Conservation (phyloP, 2,797 vertebrate species). For the Micrastur ruficollis region DNA sequence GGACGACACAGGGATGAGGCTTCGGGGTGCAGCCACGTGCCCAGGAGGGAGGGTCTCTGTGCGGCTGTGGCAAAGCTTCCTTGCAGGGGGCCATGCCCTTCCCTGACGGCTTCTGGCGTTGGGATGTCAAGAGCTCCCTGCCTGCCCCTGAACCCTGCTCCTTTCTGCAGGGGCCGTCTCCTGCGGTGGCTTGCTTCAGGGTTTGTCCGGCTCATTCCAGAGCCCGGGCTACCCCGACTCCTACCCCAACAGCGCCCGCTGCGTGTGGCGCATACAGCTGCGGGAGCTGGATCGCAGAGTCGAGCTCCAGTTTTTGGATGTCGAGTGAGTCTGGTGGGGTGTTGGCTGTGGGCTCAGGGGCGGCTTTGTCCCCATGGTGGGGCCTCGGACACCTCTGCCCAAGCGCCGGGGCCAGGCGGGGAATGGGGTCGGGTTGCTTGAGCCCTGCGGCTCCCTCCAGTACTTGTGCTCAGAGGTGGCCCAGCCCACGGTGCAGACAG, state of each 20-base stretch:
- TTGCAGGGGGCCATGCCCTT: background rate
- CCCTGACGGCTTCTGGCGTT: fast-evolving
- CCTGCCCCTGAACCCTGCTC: fast-evolving
- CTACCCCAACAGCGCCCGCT: background rate
- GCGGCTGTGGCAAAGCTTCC: background rate
- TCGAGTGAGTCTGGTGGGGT: background rate
- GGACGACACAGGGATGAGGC: background rate
- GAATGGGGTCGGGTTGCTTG: fast-evolving
- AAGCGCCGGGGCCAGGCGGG: fast-evolving
- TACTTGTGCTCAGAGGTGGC: fast-evolving
- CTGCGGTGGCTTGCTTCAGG: background rate
- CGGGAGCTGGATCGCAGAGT: fast-evolving
- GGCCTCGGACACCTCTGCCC: background rate
- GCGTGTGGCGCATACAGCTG: background rate
- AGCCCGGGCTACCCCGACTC: background rate
- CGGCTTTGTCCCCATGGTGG: fast-evolving
- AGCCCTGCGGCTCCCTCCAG: background rate
- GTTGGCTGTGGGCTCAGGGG: background rate
- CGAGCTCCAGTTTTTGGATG: background rate
- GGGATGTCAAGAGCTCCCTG: background rate
- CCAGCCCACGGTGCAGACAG: background rate
- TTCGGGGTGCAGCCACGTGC: background rate
- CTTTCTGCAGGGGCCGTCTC: fast-evolving
- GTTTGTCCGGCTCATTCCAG: background rate
- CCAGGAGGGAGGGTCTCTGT: background rate